Base-by-base conservation (phyloP, 2,888 invertebrate genomes). In the Junonia oenone region DNA sequence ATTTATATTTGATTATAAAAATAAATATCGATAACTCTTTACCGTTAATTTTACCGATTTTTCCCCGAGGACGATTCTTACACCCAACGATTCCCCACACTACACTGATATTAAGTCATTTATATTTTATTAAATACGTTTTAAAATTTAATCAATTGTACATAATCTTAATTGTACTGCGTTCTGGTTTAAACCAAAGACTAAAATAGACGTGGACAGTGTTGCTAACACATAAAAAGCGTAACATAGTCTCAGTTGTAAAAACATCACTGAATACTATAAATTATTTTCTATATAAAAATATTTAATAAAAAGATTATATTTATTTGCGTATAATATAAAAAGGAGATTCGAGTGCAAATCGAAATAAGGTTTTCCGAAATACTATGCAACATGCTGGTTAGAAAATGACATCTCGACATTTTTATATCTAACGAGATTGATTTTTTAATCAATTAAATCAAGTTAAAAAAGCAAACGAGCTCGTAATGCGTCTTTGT, bases 11-110 rank as follows among this genome's bases (percentile, higher is more conserved):
- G 13, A 45, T 45, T 13, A 45, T 1, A 45, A 45, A 45, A 45
- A 45, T 26, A 45, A 45, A 27, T 45, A 45, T 45, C 45, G 45
- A 45, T 27, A 27, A 45, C 15, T 27, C 45, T 43, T 19, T 11
- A 40, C 11, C 11, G 19, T 40, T 40, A 17, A 31, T 6, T n/a
- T n/a, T n/a, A n/a, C n/a, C n/a, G 29, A 29, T 29, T 6, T 29
- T 6, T 19, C 6, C 17, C 11, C 40, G 19, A 40, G 17, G 40
- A 38, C 38, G 19, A 40, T 40, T 40, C 8, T 37, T 5, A 37
- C 37, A 15, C 37, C 5, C 43, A 6, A 26, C 6, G 22, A 13
- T 1, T 6, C 11, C 43, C 19, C 19, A 22, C n/a, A 43, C n/a
- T 22, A 43, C 1, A 43, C 13, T n/a, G 6, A 22, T 22, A n/a